Base-by-base conservation (phyloP, 1,140 invertebrate genomes). In the Drosophila nebulosa region DNA sequence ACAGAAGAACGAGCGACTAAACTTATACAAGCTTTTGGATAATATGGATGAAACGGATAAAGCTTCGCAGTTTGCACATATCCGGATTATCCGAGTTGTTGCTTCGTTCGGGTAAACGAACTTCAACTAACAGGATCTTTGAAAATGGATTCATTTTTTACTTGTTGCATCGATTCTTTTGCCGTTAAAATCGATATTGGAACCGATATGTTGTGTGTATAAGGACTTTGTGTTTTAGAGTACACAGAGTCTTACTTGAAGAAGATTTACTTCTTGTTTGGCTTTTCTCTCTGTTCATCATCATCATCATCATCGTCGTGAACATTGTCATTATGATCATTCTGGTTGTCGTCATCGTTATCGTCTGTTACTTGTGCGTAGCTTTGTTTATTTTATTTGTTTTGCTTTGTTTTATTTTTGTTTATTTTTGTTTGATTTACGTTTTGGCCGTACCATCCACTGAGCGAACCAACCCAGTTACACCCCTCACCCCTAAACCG, bases 381-480 rank as follows among this genome's bases (percentile, higher is more conserved):
- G 79, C 84, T 84, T 79, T 84, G 79, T 84, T 84, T 79, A 84
- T 84, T 84, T 76, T 84, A 84, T 84, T 84, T 84, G 79, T 84
- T 84, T 84, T 83, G 79, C 74, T 75, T 83, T 84, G 79, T 84
- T 84, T 84, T 83, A 80, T 76, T 76, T 67, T 73, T 76, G 69
- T 76, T 76, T 76, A 75, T 84, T 84, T 84, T 84, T 84, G 79
- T 84, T 84, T 84, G 79, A 84, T 84, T 84, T 84, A 79, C 79
- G 75, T 84, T 46, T 79, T 84, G 78, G 65, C 61, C 69, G 58
- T 46, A 63, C 69, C 64, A 74, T 63, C 7, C 46, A 52, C 64
- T 58, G 64, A 60, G 51, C 9, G 0, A 36, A 1, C 21, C 27
- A 56, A 21, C 7, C 16, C 32, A 16, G 27, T 32, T 12, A 18